Base-by-base conservation (phyloP, 1,140 invertebrate species). In the Drosophila trapezifrons region DNA sequence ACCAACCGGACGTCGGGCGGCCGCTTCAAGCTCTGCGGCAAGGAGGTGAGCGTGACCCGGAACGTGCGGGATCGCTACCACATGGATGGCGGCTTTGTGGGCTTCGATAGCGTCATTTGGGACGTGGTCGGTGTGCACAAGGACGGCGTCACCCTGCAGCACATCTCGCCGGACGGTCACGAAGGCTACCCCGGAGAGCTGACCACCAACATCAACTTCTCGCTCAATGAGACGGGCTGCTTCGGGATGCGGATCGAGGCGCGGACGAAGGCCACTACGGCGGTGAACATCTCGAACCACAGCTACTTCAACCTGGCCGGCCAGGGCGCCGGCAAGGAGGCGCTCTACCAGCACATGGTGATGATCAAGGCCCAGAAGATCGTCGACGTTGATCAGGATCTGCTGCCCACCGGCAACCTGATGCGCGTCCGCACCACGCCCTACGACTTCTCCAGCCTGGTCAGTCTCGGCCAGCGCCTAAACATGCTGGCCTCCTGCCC, bases 221-320 rank as follows among this genome's bases (percentile, higher is more conserved):
- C 95, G 65, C 92, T 99, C 1, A 95, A 93, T 1, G 93, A 94
- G 15, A 94, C 96, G 35, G 95, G 96, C 73, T 93, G 94, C 69
- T 92, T 99, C 4, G 90, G 93, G 2, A 94, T 98, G 17, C 92
- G 95, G 17, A 97, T 96, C 89, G 93, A 94, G 72, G 96, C 97
- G 1, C 94, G 93, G 2, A 94, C 96, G 0, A 96, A 95, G 0
- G 96, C 96, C 86, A 94, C 96, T 6, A 98, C 97, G 0, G 95
- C 96, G 2, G 94, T 99, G 0, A 98, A 98, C 91, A 91, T 99
- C 25, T 96, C 97, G 0, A 98, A 98, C 92, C 98, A 99, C 91
- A 94, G 96, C 8, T 98, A 98, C 90, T 98, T 99, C 89, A 99
- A 99, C 92, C 92, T 99, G 25, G 97, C 95, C 55, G 97, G 97